These are phyloP conservation scores for Isurus oxyrinchus DNA, from an alignment of 2,113 vertebrate genomes.

Conservation along the genomic window DNA sequence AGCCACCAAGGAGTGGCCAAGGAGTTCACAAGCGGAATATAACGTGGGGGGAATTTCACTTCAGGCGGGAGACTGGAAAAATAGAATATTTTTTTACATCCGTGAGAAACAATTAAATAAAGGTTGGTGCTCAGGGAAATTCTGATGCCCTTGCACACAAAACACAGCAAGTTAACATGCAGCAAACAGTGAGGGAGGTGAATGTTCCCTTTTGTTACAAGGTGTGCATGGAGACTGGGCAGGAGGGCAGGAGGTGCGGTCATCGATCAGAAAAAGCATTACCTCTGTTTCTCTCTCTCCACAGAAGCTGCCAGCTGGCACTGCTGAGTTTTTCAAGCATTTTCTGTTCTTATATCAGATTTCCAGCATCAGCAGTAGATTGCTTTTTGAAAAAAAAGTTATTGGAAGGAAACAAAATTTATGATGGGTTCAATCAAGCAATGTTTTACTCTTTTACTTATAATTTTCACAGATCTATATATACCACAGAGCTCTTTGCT, in stretches of 20 bases:
- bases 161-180: background rate
- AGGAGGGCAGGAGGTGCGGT: too few species aligned
- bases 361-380: too few species aligned
- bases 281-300: too few species aligned
- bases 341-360: too few species aligned
- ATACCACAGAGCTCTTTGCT: background rate
- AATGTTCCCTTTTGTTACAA: background rate
- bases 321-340: too few species aligned
- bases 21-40: background rate
- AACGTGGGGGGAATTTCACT: background rate
- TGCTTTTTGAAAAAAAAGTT: background rate
- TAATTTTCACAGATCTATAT: background rate
- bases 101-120: background rate
- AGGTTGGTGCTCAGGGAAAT: background rate
- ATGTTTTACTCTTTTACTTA: background rate
- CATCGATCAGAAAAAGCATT: too few species aligned
- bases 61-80: background rate
- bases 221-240: background rate
- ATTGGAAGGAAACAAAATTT: background rate
- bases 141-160: background rate
- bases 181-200: background rate
- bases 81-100: background rate
- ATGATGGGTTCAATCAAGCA: background rate
- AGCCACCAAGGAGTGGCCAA: background rate
- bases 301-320: too few species aligned